Evolutionary conservation across 2,888 invertebrate genomes (phyloP).

Genomic region (Acanthosepion lycidas): DNA sequence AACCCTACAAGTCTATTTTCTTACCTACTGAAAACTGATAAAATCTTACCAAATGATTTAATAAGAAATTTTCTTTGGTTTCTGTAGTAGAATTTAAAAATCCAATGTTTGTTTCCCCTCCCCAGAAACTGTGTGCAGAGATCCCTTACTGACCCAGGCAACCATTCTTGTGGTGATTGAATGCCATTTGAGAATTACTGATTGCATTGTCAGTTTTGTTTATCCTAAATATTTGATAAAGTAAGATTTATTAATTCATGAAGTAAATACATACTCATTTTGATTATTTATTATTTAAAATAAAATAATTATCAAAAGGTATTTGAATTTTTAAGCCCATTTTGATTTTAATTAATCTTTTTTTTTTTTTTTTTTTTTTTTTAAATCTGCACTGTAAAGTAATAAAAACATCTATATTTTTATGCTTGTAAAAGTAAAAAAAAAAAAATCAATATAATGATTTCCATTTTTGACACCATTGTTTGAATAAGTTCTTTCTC

Average conservation of each 20-base stretch:
- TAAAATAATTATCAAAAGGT: neutral
- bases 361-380: neutral
- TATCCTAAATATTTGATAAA: neutral
- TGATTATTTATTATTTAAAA: neutral
- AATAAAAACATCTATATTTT: neutral
- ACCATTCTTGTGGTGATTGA: neutral
- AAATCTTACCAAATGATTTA: neutral
- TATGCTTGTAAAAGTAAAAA: neutral
- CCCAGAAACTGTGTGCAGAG: neutral
- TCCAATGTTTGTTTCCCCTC: neutral
- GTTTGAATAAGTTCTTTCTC: too few relatives aligned
- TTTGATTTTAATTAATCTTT: neutral
- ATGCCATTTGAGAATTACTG: neutral
- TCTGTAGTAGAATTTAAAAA: neutral
- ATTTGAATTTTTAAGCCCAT: neutral
- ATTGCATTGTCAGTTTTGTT: neutral
- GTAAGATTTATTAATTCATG: neutral
- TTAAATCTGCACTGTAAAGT: neutral
- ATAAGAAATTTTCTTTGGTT: neutral
- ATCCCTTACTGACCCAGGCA: neutral
- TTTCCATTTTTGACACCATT: neutral
- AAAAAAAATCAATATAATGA: neutral
- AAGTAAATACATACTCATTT: neutral
- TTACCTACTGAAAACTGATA: neutral
- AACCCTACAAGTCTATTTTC: neutral